Conservation (phyloP, 2,113 vertebrate species). For the Cricetomys ansorgei region DNA sequence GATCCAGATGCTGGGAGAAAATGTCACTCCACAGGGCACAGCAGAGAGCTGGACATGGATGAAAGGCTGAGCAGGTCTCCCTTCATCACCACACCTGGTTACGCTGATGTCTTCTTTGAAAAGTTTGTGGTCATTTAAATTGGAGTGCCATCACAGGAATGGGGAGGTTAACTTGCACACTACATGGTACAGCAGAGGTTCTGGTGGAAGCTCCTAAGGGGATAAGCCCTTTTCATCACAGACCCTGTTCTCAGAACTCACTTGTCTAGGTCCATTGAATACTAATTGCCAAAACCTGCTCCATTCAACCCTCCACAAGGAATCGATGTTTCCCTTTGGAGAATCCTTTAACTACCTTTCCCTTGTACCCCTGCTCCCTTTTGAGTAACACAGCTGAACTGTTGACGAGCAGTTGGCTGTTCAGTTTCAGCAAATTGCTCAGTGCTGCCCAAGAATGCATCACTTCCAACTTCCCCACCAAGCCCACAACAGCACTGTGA, state of each 20-base stretch:
- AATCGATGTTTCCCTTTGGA: background rate
- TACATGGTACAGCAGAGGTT: background rate
- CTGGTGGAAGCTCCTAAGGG: background rate
- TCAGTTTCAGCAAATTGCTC: background rate
- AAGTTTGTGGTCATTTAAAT: background rate
- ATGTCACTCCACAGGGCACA: background rate
- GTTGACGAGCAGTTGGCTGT: accelerated
- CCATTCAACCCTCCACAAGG: background rate
- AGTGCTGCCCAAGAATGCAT: accelerated
- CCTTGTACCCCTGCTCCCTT: accelerated
- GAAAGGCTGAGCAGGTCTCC: background rate
- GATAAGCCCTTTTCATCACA: background rate
- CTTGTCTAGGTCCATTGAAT: background rate
- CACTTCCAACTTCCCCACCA: background rate
- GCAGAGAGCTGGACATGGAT: background rate
- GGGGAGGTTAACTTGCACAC: background rate
- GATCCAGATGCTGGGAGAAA: background rate
- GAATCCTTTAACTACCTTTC: accelerated
- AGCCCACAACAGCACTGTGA: background rate
- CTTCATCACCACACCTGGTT: background rate
- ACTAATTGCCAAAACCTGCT: background rate
- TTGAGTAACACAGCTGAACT: background rate
- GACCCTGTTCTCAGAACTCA: background rate
- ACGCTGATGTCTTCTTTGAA: background rate
- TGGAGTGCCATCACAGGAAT: background rate